These are phyloP conservation scores for Macrobrachium rosenbergii DNA, from an alignment of 1,140 invertebrate species.

Conservation along the genomic window DNA sequence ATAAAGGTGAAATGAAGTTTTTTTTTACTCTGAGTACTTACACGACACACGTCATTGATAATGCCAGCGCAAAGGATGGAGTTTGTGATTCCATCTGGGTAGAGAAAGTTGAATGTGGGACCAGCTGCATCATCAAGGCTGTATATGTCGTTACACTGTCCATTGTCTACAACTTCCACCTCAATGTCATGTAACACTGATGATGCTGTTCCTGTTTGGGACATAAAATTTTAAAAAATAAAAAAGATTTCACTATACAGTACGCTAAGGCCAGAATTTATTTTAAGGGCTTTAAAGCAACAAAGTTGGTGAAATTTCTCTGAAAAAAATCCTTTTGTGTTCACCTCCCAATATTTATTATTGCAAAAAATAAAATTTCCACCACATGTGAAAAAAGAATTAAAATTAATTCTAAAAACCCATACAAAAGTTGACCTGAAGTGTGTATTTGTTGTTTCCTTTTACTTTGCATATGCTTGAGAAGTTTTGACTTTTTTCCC, in stretches of 20 bases:
- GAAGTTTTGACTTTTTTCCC: no score
- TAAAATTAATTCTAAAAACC: no score
- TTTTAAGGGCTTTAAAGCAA: no score
- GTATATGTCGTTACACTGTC: conserved; percentile 33
- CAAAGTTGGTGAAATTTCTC: no score
- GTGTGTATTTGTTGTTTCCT: no score
- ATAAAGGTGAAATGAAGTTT: not conserved
- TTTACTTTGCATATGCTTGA: no score
- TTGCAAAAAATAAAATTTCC: no score
- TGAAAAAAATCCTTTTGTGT: no score
- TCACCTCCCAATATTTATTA: no score
- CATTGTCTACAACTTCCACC: conserved; percentile 2
- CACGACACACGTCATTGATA: conserved; percentile 37
- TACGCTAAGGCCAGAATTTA: not conserved
- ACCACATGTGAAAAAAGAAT: no score
- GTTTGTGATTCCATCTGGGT: conserved; percentile 5
- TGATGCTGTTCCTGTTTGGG: conserved; percentile 7
- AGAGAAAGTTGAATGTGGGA: not conserved
- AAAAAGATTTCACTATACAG: not conserved
- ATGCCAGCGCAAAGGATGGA: conserved; percentile 34
- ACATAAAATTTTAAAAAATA: not conserved
- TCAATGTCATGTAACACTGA: conserved; percentile 17
- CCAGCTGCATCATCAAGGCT: not conserved
- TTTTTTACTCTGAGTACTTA: not conserved
- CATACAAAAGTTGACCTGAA: no score